These are phyloP conservation scores for Andrena dorsata DNA, from an alignment of 2,888 invertebrate genomes.

Conservation along the genomic window DNA sequence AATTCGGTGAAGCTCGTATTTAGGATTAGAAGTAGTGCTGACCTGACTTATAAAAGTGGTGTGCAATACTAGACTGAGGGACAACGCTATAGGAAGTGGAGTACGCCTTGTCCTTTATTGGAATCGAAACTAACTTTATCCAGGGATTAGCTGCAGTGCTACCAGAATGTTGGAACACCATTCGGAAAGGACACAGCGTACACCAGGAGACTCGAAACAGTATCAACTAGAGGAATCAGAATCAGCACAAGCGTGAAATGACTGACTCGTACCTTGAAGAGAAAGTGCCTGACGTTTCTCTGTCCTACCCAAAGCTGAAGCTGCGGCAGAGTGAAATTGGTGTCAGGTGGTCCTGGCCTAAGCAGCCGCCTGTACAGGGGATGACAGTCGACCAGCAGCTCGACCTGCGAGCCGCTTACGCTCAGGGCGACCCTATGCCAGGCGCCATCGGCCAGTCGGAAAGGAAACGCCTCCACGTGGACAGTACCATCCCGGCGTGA, in stretches of 20 bases:
- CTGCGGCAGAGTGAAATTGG: slow-evolving; percentile 91
- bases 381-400: slow-evolving; percentile 94
- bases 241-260: not conserved
- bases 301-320: slow-evolving; percentile 95
- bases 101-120: not conserved
- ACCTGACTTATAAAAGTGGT: not conserved
- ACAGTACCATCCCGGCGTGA: slow-evolving; percentile 88
- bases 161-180: not conserved
- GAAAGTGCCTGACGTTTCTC: slow-evolving; percentile 93
- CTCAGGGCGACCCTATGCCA: slow-evolving; percentile 95
- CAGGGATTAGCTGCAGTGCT: not conserved
- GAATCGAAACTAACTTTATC: not conserved
- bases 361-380: slow-evolving; percentile 93
- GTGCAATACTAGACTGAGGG: not conserved
- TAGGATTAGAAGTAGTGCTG: not conserved
- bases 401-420: slow-evolving; percentile 93
- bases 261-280: slow-evolving; percentile 90
- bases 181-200: not conserved
- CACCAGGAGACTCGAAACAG: not conserved
- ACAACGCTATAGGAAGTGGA: not conserved
- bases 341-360: slow-evolving; percentile 89
- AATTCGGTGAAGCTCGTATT: slow-evolving; percentile 41
- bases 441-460: slow-evolving; percentile 93
- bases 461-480: slow-evolving; percentile 94
- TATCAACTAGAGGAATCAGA: not conserved